Evolutionary conservation across 2,797 vertebrate genomes (phyloP), one percentile per base, ranked within the genome.

Genomic region (Danio jaintianensis): DNA sequence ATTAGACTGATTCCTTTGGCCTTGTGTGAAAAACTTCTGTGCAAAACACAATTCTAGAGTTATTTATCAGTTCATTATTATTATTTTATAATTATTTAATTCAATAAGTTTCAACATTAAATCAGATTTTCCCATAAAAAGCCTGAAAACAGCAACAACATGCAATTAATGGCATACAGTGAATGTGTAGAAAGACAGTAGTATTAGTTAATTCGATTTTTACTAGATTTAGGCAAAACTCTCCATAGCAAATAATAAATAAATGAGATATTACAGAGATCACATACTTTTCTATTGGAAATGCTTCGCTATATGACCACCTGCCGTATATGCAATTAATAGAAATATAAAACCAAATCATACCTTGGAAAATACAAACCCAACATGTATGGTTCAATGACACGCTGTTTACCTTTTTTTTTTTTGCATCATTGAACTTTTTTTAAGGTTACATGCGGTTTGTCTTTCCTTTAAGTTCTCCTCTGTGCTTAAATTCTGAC

Each of bases 1-100:
- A 77, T 75, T 68, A 77, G 36, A 82, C 75, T 67, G 81, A 83
- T 83, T 81, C 9, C 75, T 56, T 70, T 75, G 50, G 73, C 62
- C 79, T 63, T 47, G 50, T 67, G 15, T 73, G 47, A 73, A 68
- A 58, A 55, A 67, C 50, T 52, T 56, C 38, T 81, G 75, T 40
- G 10, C 48, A 52, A 29, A 9, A 80, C 70, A 40, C 55, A 68
- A 71, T 80, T 73, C 38, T 50, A 61, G 52, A 55, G 53, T 2
- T 8, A 6, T 55, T 47, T 29, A 50, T n/a, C 18, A 5, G 18
- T 66, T 29, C 20, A 7, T 61, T 67, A 47, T 75, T 18, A 70
- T 13, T 36, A 13, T 48, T 29, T 58, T 29, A 64, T 15, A 6
- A 22, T 47, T 29, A 66, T 22, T 42, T 5, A 11, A 20, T 20